Evolutionary conservation across 2,888 invertebrate genomes (phyloP), one percentile per base, ranked within the genome.

Genomic region (Himalopsyche tibetana): DNA sequence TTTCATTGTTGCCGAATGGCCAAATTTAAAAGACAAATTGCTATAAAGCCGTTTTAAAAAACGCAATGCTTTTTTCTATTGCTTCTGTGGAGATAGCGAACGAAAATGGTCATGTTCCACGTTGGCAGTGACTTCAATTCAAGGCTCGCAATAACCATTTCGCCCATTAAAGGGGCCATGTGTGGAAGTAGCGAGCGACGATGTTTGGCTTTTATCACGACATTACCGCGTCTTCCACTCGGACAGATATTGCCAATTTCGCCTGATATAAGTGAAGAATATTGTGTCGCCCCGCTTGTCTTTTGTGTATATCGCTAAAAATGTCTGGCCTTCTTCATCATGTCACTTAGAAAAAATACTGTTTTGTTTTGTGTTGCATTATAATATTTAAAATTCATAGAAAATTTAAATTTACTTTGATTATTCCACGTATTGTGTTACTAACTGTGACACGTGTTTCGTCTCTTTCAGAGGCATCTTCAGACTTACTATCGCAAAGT

Each of bases 241-340:
- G 85, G 88, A 88, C 88, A 85, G 83, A 86, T 88, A 88, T 88
- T 88, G 85, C 86, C 88, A 88, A 88, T 88, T 88, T 86, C 83
- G 83, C 19, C 45, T 40, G 36, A 80, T 82, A 85, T 82, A 82
- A 82, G 63, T 82, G 82, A 82, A 82, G 82, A 82, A 82, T 55
- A 82, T 55, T 55, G 82, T 82, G 40, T 38, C 28, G 56, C 63
- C 40, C 51, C 36, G 36, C 74, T 74, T 74, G 74, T 74, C 74
- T 74, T 36, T 74, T 74, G 19, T 74, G 74, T 74, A 36, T 8
- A 74, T 36, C 36, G 74, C 74, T 38, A 15, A 74, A 74, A 74
- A 36, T 74, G 74, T 74, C 74, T 74, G 74, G 74, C 15, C 74
- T 36, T 38, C 36, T 51, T 74, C 15, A 74, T 74, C 74, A 74